Conservation (phyloP, 2,888 invertebrate genomes). For the Drosophila leonis region DNA sequence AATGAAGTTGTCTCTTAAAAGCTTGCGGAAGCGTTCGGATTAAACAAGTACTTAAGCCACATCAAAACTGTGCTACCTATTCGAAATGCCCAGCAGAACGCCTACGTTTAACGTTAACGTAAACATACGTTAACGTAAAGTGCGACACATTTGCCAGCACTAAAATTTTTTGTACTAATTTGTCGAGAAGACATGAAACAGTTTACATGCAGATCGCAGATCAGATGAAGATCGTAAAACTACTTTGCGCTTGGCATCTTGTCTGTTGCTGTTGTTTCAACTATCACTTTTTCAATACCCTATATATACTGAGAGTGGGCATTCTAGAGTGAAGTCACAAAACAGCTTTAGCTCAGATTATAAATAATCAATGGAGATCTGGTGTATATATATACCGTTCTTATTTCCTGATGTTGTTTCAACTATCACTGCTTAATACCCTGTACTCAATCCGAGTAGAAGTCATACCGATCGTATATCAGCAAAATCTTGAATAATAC, state of each 20-base stretch:
- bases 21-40: constrained; percentile 66
- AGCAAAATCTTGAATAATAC: neutral
- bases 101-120: constrained; percentile 12
- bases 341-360: neutral
- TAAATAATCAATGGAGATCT: neutral
- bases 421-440: constrained; percentile 62
- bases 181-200: constrained; percentile 47
- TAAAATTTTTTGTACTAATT: constrained; percentile 62
- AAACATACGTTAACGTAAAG: constrained; percentile 24
- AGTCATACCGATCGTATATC: neutral
- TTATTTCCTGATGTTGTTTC: constrained; percentile 20
- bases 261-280: constrained; percentile 39
- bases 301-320: neutral
- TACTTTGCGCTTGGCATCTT: constrained; percentile 3
- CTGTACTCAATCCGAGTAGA: neutral
- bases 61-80: constrained; percentile 21
- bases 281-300: constrained; percentile 64
- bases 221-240: constrained; percentile 17
- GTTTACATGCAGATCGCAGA: constrained; percentile 22
- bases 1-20: constrained; percentile 66
- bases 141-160: constrained; percentile 34
- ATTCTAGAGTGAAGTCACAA: neutral
- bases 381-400: neutral
- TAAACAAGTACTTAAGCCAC: constrained; percentile 31
- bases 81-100: constrained; percentile 16